Base-by-base conservation (phyloP, 2,113 vertebrate genomes). In the Holacanthus passer region DNA sequence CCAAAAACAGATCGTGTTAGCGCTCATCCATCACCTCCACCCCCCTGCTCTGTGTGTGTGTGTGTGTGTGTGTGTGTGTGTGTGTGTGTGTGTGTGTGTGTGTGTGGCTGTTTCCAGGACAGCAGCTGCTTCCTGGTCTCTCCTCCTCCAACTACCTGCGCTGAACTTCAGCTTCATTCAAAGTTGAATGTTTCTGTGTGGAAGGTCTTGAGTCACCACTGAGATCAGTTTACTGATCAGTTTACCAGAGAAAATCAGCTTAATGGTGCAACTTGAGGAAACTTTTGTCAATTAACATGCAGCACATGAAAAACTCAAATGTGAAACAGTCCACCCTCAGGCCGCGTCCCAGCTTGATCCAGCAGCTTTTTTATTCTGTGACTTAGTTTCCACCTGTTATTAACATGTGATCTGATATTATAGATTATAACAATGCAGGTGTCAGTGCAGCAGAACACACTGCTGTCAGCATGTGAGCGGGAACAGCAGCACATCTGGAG, bases 21-120 rank as follows among this genome's bases (percentile, higher is more conserved):
- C 9, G 66, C 81, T 82, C 86, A 52, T 84, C 84, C 75, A 79
- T 88, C 83, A 81, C 45, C 20, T 19, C n/a, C 50, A 5, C 11
- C 56, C 14, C 58, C 13, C 7, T 0, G 11, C 52, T 45, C 31
- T 63, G 73, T 56, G 62, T 41, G 22, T 19, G 35, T 22, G 39
- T 50, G 20, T 1, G 35, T 59, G 55, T 73, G 45, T 14, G 56
- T 48, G 70, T 60, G 50, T 20, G 32, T 52, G 58, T 52, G 59
- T 74, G 70, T 75, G 64, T 41, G 37, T 31, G 78, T 39, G 65
- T 45, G 75, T 43, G 50, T 55, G 73, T 62, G 66, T 73, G 66
- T 12, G 73, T 53, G 9, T 22, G 3, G 60, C 45, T 59, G 66
- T 74, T 82, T 76, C 78, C 74, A 79, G 73, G 73, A 29, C 78